phyloP scores from a whole-genome alignment of 2,888 invertebrate species.

The Dryadula phaetusa region DNA sequence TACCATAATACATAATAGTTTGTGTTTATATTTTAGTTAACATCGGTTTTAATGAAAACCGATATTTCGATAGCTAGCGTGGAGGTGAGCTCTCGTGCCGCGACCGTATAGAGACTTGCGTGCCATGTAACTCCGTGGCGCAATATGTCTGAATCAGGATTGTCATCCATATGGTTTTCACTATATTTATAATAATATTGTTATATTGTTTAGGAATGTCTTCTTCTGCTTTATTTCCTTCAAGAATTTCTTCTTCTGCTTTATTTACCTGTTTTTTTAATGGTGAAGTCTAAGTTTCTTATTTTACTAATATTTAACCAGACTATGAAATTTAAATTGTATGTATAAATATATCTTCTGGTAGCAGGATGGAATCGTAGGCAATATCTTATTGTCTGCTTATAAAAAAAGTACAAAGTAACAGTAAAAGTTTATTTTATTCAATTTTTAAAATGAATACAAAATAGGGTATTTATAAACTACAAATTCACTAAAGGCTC shows the following conservation, averaged over 20 bases:
- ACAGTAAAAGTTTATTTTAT: too few species aligned
- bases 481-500: neutral
- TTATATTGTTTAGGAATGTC: neutral
- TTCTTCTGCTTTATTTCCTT: too few species aligned
- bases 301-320: too few species aligned
- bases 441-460: neutral
- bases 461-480: neutral
- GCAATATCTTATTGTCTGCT: neutral
- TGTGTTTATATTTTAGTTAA: neutral
- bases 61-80: constrained; percentile 10
- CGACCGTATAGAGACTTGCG: constrained; percentile 27
- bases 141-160: constrained; percentile 25
- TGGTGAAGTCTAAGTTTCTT: too few species aligned
- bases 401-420: too few species aligned
- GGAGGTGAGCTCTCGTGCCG: neutral
- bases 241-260: too few species aligned
- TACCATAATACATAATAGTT: neutral
- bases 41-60: neutral
- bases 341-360: neutral
- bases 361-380: too few species aligned
- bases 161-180: neutral
- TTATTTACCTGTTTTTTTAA: too few species aligned
- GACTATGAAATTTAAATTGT: too few species aligned
- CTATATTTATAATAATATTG: neutral
- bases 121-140: constrained; percentile 30